Base-by-base conservation (phyloP, 2,113 vertebrate genomes). In the Pteropus alecto region DNA sequence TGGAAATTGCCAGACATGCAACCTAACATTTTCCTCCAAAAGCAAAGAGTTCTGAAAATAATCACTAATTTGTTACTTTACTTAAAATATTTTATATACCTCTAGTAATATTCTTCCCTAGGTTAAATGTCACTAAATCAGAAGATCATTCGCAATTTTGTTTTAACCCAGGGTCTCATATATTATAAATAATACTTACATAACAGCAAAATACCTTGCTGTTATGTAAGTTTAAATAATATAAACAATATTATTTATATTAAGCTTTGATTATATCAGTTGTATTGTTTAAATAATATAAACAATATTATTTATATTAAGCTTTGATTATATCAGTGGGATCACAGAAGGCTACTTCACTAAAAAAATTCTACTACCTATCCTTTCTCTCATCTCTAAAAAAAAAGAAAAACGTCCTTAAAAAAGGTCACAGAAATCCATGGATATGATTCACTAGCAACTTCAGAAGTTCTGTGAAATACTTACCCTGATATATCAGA, bases 401-500 rank as follows among this genome's bases (percentile, higher is more conserved):
- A n/a, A 22, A 58, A 74, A 83, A 28, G 15, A 41, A 77, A 88
- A 74, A 24, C 1, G 26, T 18, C 2, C 10, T n/a, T 67, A 18
- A 54, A 48, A 92, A 92, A 85, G 38, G 11, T 1, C 67, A 60
- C 8, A 81, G 28, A 68, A 95, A 79, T 70, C 46, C 18, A 30
- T 60, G 4, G 28, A 74, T 54, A 58, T 46, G 65, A 90, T 54
- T 92, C 56, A 58, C 65, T 30, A 85, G 46, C 24, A 81, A 56
- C 43, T 83, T 60, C 21, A 58, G 61, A 92, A 60, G 65, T 68
- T 51, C 60, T 83, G 3, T 30, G 18, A 38, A 26, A 84, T 87
- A 98, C 99, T 96, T 98, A 99, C 99, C 99, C 99, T 35, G 99
- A 99, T 98, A 99, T 99, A 98, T 99, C 99, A 0, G 99, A 99